Conservation (phyloP, 2,797 vertebrate species). For the Enteromius afrohamiltoni region DNA sequence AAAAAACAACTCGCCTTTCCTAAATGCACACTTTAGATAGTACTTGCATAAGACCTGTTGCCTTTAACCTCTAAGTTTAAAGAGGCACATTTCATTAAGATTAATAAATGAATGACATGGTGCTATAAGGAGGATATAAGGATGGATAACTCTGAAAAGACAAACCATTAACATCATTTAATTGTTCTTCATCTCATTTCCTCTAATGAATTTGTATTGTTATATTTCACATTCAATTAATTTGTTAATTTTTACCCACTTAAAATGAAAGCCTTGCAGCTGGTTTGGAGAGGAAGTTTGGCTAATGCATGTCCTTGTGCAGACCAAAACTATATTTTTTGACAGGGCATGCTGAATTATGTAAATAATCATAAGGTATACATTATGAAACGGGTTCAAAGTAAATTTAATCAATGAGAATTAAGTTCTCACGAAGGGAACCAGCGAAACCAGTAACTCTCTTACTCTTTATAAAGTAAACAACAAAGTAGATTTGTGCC, state of each 20-base stretch:
- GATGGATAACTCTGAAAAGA: neutral
- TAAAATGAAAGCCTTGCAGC: conserved; percentile 41
- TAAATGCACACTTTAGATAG: neutral
- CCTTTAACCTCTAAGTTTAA: too few species aligned
- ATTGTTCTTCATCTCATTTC: neutral
- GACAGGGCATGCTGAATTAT: conserved; percentile 44
- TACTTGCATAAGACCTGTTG: too few species aligned
- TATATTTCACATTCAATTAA: neutral
- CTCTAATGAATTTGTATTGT: neutral
- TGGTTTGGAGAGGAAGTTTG: conserved; percentile 23
- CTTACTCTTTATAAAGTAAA: neutral
- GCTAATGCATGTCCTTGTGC: conserved; percentile 39
- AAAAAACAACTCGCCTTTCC: neutral
- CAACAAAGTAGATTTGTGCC: neutral
- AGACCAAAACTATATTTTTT: conserved; percentile 35
- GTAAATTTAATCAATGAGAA: conserved; percentile 25
- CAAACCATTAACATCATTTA: conserved; percentile 2
- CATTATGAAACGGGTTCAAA: conserved; percentile 39
- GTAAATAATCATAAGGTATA: conserved; percentile 51
- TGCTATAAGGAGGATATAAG: neutral
- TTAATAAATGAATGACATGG: neutral
- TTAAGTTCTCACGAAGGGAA: conserved; percentile 50
- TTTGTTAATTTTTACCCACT: too few species aligned
- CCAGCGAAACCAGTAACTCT: conserved; percentile 38
- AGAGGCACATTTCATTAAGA: neutral